Evolutionary conservation across 2,797 vertebrate species (phyloP), one percentile per base, ranked within the genome.

Genomic region (Helarctos malayanus): DNA sequence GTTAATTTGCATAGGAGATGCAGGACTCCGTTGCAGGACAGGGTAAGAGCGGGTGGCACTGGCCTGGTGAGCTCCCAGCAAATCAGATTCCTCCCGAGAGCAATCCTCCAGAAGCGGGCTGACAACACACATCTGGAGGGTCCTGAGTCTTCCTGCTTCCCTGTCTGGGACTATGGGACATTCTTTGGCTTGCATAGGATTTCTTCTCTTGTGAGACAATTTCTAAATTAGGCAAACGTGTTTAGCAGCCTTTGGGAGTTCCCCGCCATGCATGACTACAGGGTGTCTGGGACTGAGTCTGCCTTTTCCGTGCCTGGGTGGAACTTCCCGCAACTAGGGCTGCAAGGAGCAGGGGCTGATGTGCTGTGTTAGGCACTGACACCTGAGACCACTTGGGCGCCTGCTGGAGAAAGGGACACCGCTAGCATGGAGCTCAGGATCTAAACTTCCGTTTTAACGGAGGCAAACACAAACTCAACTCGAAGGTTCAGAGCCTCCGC

Each of bases 161-260:
- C 32, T 49, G 5, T 35, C 49, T 45, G 25, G 10, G 29, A 52
- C 7, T 35, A 7, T 3, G 29, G 61, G 47, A 63, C 11, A 21
- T 4, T 69, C 79, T 83, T 79, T 59, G 63, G 52, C 94, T 90
- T 3, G 57, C 3, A 18, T 23, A 14, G 5, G 47, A 89, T 35
- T 90, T 57, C 89, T 95, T 95, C 38, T 56, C 81, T 63, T 12
- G 59, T 6, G 61, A 93, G 94, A 63, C 82, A 63, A 79, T 90
- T 91, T 76, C 49, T 91, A 86, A 78, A 45, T 80, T 92, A 49
- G 91, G 65, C 73, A 82, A 96, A 94, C 32, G 23, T 49, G 18
- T 23, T 61, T 47, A 47, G 18, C 25, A 29, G 49, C 23, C 32
- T 92, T 35, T 86, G 69, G 49, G n/a, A 71, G n/a, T 38, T 61